Percentiles rank a stretch among this genome's conserved stretches.
phyloP scores from a whole-genome alignment of 2,113 vertebrate species.

The Clarias macrocephalus region DNA sequence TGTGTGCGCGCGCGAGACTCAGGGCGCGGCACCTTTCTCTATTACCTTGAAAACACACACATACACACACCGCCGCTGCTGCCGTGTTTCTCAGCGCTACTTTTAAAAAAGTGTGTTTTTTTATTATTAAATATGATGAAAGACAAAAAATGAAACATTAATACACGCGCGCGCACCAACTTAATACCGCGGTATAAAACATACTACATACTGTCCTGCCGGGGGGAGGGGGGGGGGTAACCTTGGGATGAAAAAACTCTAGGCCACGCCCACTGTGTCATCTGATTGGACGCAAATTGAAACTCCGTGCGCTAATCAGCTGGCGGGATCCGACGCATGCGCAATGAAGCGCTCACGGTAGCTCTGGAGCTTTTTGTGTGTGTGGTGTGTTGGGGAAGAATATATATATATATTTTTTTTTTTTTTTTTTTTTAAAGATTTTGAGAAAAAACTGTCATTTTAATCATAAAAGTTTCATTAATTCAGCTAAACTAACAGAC shows the following conservation, averaged over 20 bases:
- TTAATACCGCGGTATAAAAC: neutral
- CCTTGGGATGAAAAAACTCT: too few relatives aligned
- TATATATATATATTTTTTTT: too few relatives aligned
- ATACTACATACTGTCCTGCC: too few relatives aligned
- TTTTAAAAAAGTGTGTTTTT: neutral
- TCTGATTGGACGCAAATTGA: neutral
- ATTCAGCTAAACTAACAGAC: too few relatives aligned
- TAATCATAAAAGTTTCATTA: too few relatives aligned
- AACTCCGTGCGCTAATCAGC: neutral
- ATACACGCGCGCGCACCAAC: neutral
- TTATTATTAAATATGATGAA: neutral
- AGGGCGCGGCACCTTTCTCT: constrained; percentile 11
- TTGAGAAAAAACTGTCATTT: too few relatives aligned
- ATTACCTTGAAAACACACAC: neutral
- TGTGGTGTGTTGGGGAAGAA: too few relatives aligned
- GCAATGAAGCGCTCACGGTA: neutral
- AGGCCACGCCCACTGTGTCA: neutral
- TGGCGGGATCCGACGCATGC: neutral
- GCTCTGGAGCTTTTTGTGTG: too few relatives aligned
- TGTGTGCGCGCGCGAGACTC: neutral
- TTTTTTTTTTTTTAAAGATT: too few relatives aligned
- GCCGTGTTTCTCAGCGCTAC: neutral
- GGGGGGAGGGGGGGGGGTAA: too few relatives aligned
- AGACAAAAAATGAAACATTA: neutral
- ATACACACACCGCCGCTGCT: neutral